Evolutionary conservation across 2,797 vertebrate genomes (phyloP).

Genomic region (Saxicola maurus): DNA sequence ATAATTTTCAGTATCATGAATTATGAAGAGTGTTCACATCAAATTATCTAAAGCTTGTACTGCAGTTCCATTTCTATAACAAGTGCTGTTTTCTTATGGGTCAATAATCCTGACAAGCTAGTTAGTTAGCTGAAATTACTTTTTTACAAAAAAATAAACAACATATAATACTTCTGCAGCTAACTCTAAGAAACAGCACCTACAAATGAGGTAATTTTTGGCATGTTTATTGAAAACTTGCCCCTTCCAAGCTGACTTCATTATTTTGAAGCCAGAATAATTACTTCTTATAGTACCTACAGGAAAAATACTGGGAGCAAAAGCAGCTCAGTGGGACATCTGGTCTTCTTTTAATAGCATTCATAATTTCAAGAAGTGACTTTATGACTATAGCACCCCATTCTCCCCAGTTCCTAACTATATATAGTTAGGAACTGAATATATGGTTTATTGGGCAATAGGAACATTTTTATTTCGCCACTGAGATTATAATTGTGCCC

Average conservation of each 20-base stretch:
- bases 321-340: neutral
- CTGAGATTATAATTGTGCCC: neutral
- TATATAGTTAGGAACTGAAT: neutral
- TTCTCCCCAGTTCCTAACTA: neutral
- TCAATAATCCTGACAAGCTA: constrained; percentile 34
- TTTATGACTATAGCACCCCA: neutral
- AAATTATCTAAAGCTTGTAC: neutral
- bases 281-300: neutral
- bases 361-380: neutral
- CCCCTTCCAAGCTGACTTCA: neutral
- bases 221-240: constrained; percentile 22
- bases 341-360: neutral
- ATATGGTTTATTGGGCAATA: neutral
- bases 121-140: neutral
- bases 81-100: neutral
- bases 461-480: neutral
- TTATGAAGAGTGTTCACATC: neutral
- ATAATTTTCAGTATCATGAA: neutral
- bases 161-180: neutral
- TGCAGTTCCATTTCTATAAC: neutral
- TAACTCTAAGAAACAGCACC: neutral
- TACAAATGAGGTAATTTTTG: neutral
- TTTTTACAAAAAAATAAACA: neutral
- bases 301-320: neutral
- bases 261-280: constrained; percentile 3